phyloP scores from a whole-genome alignment of 2,888 invertebrate genomes.

The Heliconius aoede region DNA sequence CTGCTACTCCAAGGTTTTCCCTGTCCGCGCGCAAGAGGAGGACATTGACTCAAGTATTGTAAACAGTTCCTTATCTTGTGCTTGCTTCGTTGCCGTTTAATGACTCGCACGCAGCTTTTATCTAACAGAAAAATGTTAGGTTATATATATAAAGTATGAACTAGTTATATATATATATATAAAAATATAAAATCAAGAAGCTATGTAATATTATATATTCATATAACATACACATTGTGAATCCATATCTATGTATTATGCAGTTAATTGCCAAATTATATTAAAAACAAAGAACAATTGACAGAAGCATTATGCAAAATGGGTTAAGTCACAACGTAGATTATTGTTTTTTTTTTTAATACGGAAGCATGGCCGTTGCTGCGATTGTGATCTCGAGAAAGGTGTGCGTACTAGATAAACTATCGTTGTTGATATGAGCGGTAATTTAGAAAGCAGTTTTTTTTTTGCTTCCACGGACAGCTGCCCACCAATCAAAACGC shows the following conservation, averaged over 20 bases:
- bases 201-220: neutral
- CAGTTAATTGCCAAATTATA: slow-evolving; percentile 18
- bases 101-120: slow-evolving; percentile 77
- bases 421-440: slow-evolving; percentile 62
- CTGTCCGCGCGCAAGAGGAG: slow-evolving; percentile 74
- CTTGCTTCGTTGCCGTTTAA: slow-evolving; percentile 56
- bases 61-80: slow-evolving; percentile 83
- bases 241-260: slow-evolving; percentile 8
- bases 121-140: slow-evolving; percentile 70
- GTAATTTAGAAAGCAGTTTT: slow-evolving; percentile 79
- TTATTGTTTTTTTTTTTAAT: slow-evolving; percentile 65
- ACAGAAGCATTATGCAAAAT: slow-evolving; percentile 33
- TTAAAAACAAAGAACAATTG: slow-evolving; percentile 30
- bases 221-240: slow-evolving; percentile 2
- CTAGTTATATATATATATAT: neutral
- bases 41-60: slow-evolving; percentile 83
- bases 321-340: slow-evolving; percentile 44
- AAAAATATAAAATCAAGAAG: neutral
- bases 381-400: slow-evolving; percentile 71
- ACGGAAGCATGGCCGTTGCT: slow-evolving; percentile 65
- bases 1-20: slow-evolving; percentile 79
- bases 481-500: slow-evolving; percentile 79
- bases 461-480: slow-evolving; percentile 73
- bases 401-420: slow-evolving; percentile 64
- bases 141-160: slow-evolving; percentile 36